Evolutionary conservation across 2,113 vertebrate genomes (phyloP), one percentile per base, ranked within the genome.

Genomic region (Hippotragus niger): DNA sequence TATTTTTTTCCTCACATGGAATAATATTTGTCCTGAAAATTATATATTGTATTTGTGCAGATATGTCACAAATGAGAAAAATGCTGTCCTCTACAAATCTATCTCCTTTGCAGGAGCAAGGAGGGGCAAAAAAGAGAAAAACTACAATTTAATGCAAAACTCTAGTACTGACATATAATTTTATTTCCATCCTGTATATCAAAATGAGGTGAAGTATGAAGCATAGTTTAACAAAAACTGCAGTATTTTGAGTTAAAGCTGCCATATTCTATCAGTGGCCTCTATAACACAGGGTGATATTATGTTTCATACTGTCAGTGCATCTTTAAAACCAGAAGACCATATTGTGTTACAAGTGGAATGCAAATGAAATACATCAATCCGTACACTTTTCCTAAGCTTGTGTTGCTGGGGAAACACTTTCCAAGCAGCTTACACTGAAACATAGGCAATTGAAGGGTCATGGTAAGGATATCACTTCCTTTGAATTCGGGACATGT

Each of bases 271-370:
- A 76, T 97, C 97, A 98, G 95, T 97, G 86, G 71, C 60, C 33
- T 97, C 92, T 91, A 94, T 95, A 98, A 98, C 89, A 81, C 14
- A 45, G 95, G 98, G 84, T 90, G 98, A 98, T 97, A 98, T 95
- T 98, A 58, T 85, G 95, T 97, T 98, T 98, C 92, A 89, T 83
- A 83, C 94, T 96, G 52, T 86, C 95, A 43, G 19, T 88, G 36
- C 94, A 97, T 76, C 91, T 95, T 98, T 98, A 98, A 98, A 98
- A 98, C 88, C 67, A 98, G 67, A 97, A 94, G 95, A 92, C 92
- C 85, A 74, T 0, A 0, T 98, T 97, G 84, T 67, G 36, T 93
- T 97, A 52, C 52, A 95, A 93, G 86, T 86, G 78, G 97, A 98
- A 98, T 87, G 62, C n/a, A 98, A 98, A 80, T 94, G 93, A 97